Evolutionary conservation across 2,113 vertebrate species (phyloP), one percentile per base, ranked within the genome.

Genomic region (Arvicanthis niloticus): DNA sequence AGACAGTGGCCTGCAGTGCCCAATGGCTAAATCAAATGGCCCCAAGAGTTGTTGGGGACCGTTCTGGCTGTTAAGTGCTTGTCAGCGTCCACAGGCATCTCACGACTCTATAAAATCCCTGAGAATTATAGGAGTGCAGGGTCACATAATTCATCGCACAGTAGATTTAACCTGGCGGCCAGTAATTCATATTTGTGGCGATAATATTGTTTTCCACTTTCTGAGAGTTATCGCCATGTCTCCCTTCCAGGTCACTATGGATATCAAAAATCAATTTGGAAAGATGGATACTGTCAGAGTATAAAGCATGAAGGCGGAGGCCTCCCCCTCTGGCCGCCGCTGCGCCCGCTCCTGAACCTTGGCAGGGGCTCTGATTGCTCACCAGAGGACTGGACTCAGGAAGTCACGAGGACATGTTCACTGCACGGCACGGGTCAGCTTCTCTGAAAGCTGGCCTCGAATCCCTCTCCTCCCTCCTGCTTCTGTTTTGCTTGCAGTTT

Each of bases 191-290:
- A 99, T 99, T 99, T 99, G 98, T 99, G 99, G 99, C 98, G 99
- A 99, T 99, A 99, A 99, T 99, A 99, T 99, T 99, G 99, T 99
- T 99, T 99, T 99, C 99, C 99, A 99, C 99, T 99, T 99, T 99
- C 98, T 93, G 98, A 99, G 99, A 99, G 98, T 99, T 99, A 99
- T 99, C 98, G 98, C 99, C 97, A 96, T 98, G 98, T 98, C 99
- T 99, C 98, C 98, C 98, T 99, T 98, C 98, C 99, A 99, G 99
- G 99, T 99, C 99, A 99, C 98, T 99, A 98, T 98, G 99, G 99
- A 99, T 98, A 99, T 99, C 99, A 99, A 99, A 99, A 99, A 99
- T 99, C 99, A 99, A 99, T 99, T 99, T 99, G 99, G 98, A 99
- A 98, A 99, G 99, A 99, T 99, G 99, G 99, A 99, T 99, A 98